Conservation (phyloP, 2,888 invertebrate genomes). For the Tetrapedia diversipes region DNA sequence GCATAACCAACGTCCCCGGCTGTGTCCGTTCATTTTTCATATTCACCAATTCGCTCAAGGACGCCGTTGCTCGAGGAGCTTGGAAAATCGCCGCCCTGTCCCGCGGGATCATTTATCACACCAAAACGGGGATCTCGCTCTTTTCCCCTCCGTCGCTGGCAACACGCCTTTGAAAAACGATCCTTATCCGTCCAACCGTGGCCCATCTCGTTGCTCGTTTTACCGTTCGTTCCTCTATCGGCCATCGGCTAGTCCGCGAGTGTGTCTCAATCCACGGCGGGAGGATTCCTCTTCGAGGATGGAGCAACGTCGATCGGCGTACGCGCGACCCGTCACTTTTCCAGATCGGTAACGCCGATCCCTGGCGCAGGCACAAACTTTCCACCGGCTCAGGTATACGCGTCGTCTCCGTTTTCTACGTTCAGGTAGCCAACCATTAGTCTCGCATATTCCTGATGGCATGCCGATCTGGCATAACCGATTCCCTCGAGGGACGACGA, state of each 20-base stretch:
- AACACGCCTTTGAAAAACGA: slow-evolving; percentile 28
- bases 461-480: slow-evolving; percentile 64
- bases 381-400: slow-evolving; percentile 40
- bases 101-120: slow-evolving; percentile 64
- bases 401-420: slow-evolving; percentile 47
- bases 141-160: slow-evolving; percentile 3
- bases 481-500: slow-evolving; percentile 53
- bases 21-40: slow-evolving; percentile 48
- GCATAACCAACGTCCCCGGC: no score
- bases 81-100: slow-evolving; percentile 57
- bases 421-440: slow-evolving; percentile 69
- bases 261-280: slow-evolving; percentile 74
- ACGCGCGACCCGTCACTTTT: slow-evolving; percentile 71
- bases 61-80: slow-evolving; percentile 34
- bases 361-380: slow-evolving; percentile 23
- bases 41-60: slow-evolving; percentile 36
- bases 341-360: slow-evolving; percentile 73
- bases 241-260: slow-evolving; percentile 66
- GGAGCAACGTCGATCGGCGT: slow-evolving; percentile 11
- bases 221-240: slow-evolving; percentile 68
- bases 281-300: no score
- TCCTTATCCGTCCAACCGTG: slow-evolving; percentile 32
- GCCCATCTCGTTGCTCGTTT: slow-evolving; percentile 65
- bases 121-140: slow-evolving; percentile 13
- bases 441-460: slow-evolving; percentile 65